Evolutionary conservation across 1,140 invertebrate genomes (phyloP), one percentile per base, ranked within the genome.

Genomic region (Procambarus virginalis): DNA sequence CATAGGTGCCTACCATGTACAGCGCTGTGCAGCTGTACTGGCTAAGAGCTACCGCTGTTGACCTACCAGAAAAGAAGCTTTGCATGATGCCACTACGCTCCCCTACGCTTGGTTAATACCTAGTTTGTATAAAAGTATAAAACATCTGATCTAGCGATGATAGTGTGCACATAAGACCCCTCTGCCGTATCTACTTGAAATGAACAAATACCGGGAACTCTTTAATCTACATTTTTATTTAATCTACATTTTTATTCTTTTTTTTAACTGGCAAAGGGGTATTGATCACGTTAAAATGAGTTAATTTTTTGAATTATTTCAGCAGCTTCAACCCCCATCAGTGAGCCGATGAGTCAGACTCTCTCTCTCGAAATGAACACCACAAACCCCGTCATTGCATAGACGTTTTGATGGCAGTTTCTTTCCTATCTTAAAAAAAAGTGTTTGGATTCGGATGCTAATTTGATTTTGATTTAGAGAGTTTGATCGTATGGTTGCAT

Each of bases 41-140:
- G 8, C 22, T 22, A 20, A 3, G 6, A 8, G 68, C 68, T 73
- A 73, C n/a, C 68, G 34, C n/a, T 73, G 22, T 73, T 73, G 5
- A 22, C 22, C 68, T 73, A 73, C 68, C 68, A 9, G 68, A 73
- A 73, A 73, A 73, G n/a, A 73, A 73, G 68, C 68, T 73, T 22
- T 22, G 3, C 4, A 34, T 73, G 68, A 34, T 76, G 75, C 70
- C 75, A 14, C 70, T 76, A 75, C 55, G 8, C 51, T 78, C 81
- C 75, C 82, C 88, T 89, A 89, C 48, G 49, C 22, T 17, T 84
- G 73, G 6, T 78, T 46, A 80, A 45, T 51, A 79, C 77, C 88
- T 89, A 89, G 82, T 77, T 55, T 83, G 88, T 89, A 89, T 89
- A 89, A 89, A 89, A 89, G 88, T 89, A 89, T 83, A 89, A 89